Base-by-base conservation (phyloP, 2,797 vertebrate genomes). In the Anabacerthia variegaticeps region DNA sequence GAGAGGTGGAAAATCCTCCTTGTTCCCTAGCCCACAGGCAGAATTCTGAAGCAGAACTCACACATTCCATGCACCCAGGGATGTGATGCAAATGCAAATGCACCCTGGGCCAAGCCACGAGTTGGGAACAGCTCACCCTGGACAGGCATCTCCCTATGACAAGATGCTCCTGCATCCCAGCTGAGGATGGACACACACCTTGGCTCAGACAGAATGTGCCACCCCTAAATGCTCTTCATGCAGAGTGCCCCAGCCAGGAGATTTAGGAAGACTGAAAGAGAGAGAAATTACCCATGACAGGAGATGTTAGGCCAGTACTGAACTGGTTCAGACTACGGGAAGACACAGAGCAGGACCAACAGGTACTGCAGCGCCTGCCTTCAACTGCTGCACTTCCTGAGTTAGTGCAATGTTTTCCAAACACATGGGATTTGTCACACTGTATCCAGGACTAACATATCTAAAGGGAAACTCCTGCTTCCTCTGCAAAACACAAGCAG, bases 81-180 rank as follows among this genome's bases (percentile, higher is more conserved):
- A 6, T 17, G 7, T 6, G 68, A 52, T 5, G 15, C 44, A 44
- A 41, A 24, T 4, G 37, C 36, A 74, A 82, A 67, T 1, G 3
- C 46, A 8, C 4, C 2, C 37, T 21, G 74, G 59, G n/a, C 11
- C 72, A 86, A 86, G 48, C 16, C 49, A 32, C 14, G 6, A 3
- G 5, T 0, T 39, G 56, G 75, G 56, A 76, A 9, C 17, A 62
- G 54, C 54, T 62, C 3, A 1, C 54, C 7, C 23, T 9, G 34
- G 28, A 10, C 7, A 0, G 10, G 2, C 2, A 15, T 15, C 30
- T 34, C 48, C 75, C 54, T 19, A 0, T 6, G 59, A 49, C 34
- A 20, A 65, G 48, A 58, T 3, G 27, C 28, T 66, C 39, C 34
- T 41, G 18, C 13, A 0, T 46, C 28, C 76, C 24, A 24, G 23